Evolutionary conservation across 2,797 vertebrate species (phyloP), one percentile per base, ranked within the genome.

Genomic region (Phoeniculus purpureus): DNA sequence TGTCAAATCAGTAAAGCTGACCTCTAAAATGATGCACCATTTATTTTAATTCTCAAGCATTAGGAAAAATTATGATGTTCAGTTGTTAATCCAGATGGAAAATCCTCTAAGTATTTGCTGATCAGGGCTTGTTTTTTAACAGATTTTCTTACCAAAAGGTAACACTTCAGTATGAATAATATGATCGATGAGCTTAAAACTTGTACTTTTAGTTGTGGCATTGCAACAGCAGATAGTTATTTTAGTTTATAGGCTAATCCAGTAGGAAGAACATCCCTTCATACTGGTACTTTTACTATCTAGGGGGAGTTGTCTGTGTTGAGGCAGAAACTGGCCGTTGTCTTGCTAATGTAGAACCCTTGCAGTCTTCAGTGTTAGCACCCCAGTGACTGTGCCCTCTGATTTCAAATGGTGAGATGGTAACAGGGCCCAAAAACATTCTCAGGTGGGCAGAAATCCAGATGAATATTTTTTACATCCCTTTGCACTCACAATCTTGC

Each of bases 1-100:
- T 92, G 93, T 87, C 94, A 84, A 76, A 40, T 89, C 91, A 92
- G 89, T 94, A 95, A 88, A 96, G 47, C 78, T 92, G 70, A 87
- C 83, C 51, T 89, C 81, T 85, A 60, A 89, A 93, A 72, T 93
- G 89, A 23, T 92, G 19, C 65, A 22, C 76, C 86, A 88, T 81
- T 82, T 91, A 67, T 79, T 94, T 97, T 89, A 68, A 65, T 85
- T 96, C 81, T 74, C 81, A 15, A 66, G 23, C 75, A 68, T 94
- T 68, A 91, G 83, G 85, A 81, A 84, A 67, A 87, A 81, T 25
- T n/a, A 56, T 78, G 86, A 71, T 52, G 76, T 82, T 89, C 40
- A 25, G 15, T 65, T 91, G 43, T 79, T 79, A 34, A 27, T 43
- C 65, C 31, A 64, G 51, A 4, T 71, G n/a, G 32, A 79, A 88